phyloP scores from a whole-genome alignment of 2,113 vertebrate species.

The Cinclus cinclus region DNA sequence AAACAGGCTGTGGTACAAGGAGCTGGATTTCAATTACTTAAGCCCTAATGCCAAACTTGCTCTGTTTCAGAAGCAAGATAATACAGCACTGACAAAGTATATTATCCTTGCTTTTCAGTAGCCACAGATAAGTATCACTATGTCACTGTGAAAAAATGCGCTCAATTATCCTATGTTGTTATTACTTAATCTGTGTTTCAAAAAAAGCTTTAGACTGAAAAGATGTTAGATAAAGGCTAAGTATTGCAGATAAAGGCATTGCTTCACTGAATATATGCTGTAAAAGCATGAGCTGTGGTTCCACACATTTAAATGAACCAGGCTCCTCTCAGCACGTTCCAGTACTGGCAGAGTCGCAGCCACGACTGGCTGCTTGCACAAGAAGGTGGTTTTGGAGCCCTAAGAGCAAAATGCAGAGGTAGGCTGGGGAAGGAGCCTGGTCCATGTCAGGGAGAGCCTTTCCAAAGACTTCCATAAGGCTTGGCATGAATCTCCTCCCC shows the following conservation, averaged over 20 bases:
- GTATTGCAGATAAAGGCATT: conserved; percentile 60
- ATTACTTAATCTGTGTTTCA: conserved; percentile 74
- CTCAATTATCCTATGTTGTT: conserved; percentile 64
- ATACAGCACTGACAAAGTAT: conserved; percentile 54
- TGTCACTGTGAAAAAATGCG: conserved; percentile 72
- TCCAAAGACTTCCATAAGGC: not conserved
- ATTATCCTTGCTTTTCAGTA: conserved; percentile 59
- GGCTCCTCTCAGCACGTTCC: not conserved
- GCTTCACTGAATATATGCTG: conserved; percentile 44
- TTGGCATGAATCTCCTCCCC: not conserved
- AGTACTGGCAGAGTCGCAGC: not conserved
- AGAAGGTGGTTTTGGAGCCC: not conserved
- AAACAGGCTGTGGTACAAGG: conserved; percentile 36
- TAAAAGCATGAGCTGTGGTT: conserved; percentile 56
- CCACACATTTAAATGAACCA: conserved; percentile 23
- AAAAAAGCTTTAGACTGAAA: conserved; percentile 57
- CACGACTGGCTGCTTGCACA: not conserved
- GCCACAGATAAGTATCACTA: conserved; percentile 67
- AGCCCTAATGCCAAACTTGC: conserved; percentile 43
- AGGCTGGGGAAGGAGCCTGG: not conserved
- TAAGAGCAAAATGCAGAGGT: not conserved
- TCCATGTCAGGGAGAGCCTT: not conserved
- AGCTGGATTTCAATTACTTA: conserved; percentile 34
- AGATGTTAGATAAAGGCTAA: conserved; percentile 64
- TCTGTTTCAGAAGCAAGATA: conserved; percentile 69